Conservation (phyloP, 2,797 vertebrate species). For the Balearica regulorum region DNA sequence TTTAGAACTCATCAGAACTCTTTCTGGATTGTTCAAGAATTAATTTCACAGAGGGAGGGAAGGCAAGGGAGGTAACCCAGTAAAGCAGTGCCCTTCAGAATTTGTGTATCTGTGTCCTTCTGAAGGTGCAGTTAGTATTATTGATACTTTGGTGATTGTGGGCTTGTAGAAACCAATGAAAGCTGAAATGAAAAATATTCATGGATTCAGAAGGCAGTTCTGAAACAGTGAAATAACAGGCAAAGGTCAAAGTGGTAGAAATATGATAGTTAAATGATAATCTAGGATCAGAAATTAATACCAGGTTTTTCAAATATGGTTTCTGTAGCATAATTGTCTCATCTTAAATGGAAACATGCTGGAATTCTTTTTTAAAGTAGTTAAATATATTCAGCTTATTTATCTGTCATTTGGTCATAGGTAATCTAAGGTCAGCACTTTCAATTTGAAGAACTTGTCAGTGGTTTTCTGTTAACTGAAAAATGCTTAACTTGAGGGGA, state of each 20-base stretch:
- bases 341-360: not conserved
- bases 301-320: not conserved
- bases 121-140: not conserved
- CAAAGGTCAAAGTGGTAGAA: not conserved
- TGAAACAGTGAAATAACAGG: not conserved
- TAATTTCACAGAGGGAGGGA: not conserved
- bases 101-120: not conserved
- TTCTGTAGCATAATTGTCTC: not conserved
- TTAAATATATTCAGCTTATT: not conserved
- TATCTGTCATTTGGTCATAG: not conserved
- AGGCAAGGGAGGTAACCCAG: not conserved
- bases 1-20: not conserved
- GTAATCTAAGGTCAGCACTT: constrained; percentile 1
- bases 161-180: not conserved
- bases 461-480: not conserved
- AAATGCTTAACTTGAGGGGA: not conserved
- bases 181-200: not conserved
- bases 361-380: not conserved
- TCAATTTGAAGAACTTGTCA: not conserved
- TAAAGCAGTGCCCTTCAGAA: not conserved
- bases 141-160: not conserved
- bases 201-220: not conserved
- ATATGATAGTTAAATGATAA: constrained; percentile 8
- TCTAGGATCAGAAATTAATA: not conserved
- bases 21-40: not conserved